Evolutionary conservation across 1,140 invertebrate species (phyloP).

Genomic region (Orussus abietinus): DNA sequence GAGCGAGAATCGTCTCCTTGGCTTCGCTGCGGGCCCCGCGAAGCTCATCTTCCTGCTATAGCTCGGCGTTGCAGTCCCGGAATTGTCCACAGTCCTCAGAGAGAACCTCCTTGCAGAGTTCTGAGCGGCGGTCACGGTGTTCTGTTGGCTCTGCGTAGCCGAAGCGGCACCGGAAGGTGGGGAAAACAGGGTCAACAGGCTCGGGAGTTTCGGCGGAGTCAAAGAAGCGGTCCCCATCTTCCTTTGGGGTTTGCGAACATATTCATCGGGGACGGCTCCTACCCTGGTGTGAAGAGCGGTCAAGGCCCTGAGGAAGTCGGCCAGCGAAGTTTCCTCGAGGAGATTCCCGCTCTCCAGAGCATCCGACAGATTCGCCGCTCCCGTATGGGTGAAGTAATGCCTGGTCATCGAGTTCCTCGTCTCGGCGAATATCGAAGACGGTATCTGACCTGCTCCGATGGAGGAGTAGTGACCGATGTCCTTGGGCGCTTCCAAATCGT

Average conservation of each 20-base stretch:
- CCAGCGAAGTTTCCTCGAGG: constrained; percentile 71
- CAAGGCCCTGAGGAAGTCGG: constrained; percentile 68
- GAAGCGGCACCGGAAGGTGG: constrained; percentile 24
- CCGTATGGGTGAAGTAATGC: constrained; percentile 39
- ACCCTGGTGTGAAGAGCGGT: constrained; percentile 58
- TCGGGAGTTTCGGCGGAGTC: constrained; percentile 48
- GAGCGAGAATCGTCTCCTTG: constrained; percentile 48
- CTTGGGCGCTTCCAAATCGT: no score
- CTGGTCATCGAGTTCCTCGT: no score
- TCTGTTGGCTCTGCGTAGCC: constrained; percentile 33
- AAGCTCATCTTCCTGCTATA: constrained; percentile 31
- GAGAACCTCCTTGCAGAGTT: constrained; percentile 30
- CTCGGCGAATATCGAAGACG: no score
- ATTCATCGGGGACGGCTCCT: constrained; percentile 36
- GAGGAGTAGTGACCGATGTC: no score
- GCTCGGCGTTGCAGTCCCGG: constrained; percentile 23
- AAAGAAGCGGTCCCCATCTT: constrained; percentile 57
- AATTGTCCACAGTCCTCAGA: constrained; percentile 31
- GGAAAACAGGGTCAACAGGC: constrained; percentile 46
- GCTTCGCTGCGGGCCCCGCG: constrained; percentile 14
- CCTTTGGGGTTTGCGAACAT: constrained; percentile 40
- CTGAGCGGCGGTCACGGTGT: constrained; percentile 23
- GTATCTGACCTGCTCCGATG: no score
- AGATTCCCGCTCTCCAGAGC: constrained; percentile 54
- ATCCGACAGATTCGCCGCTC: constrained; percentile 22